These are phyloP conservation scores for Raillietiella orientalis DNA, from an alignment of 2,888 invertebrate species.

Conservation along the genomic window DNA sequence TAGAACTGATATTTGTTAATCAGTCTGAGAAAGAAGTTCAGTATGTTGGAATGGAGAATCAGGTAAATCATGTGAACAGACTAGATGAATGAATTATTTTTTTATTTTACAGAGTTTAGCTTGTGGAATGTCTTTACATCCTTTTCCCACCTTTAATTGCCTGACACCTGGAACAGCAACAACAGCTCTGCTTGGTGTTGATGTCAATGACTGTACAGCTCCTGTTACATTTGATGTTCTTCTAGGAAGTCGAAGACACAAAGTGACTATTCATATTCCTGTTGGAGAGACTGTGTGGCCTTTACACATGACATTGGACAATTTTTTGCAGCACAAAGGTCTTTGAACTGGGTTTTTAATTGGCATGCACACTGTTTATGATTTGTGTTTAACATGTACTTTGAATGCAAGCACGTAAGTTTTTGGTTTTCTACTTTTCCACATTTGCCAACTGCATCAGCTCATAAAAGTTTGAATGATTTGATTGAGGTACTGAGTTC, in stretches of 20 bases:
- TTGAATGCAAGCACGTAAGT: too few relatives aligned
- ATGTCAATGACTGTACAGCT: constrained; percentile 40
- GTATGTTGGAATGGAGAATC: constrained; percentile 32
- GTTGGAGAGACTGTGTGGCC: constrained; percentile 64
- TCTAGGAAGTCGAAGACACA: constrained; percentile 12
- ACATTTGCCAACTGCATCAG: too few relatives aligned
- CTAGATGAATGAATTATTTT: constrained; percentile 2
- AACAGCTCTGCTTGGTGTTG: constrained; percentile 39
- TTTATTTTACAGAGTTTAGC: constrained; percentile 20
- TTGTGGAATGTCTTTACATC: constrained; percentile 35
- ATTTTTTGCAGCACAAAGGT: constrained; percentile 37
- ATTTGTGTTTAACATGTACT: too few relatives aligned
- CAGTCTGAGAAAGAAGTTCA: constrained; percentile 25
- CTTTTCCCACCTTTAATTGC: constrained; percentile 29
- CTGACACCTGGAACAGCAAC: constrained; percentile 28
- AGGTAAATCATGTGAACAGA: constrained; percentile 18
- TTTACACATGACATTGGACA: constrained; percentile 30
- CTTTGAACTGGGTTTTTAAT: too few relatives aligned
- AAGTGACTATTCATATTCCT: constrained; percentile 29
- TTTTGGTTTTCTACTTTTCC: too few relatives aligned
- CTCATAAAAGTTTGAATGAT: too few relatives aligned
- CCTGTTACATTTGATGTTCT: constrained; percentile 35
- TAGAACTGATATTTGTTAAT: constrained; percentile 49
- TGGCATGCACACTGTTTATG: too few relatives aligned
- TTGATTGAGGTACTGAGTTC: too few relatives aligned